Evolutionary conservation across 1,140 invertebrate genomes (phyloP).

Genomic region (Ectropis grisescens): DNA sequence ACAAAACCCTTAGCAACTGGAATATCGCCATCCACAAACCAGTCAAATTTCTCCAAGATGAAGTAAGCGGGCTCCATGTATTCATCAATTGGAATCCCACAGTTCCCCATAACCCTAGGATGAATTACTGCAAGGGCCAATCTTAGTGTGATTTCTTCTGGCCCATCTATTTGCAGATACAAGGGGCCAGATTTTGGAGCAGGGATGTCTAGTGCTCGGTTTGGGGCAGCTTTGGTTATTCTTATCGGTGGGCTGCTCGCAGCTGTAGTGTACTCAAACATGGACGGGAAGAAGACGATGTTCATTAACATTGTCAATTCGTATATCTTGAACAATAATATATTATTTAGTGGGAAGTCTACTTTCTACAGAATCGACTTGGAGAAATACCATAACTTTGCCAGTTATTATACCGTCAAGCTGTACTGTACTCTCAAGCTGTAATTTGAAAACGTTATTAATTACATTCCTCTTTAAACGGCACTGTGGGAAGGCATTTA

Average conservation of each 20-base stretch:
- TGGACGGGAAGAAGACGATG: constrained; percentile 33
- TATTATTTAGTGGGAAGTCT: no score
- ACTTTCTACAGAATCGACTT: no score
- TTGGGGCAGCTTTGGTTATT: constrained; percentile 21
- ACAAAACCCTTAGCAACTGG: constrained; percentile 30
- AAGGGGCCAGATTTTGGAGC: constrained; percentile 39
- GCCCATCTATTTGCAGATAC: constrained; percentile 48
- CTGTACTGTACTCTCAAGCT: no score
- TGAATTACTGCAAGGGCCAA: constrained; percentile 36
- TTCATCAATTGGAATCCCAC: constrained; percentile 26
- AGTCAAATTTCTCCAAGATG: constrained; percentile 43
- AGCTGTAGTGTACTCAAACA: constrained; percentile 33
- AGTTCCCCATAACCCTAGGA: constrained; percentile 38
- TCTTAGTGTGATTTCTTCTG: constrained; percentile 28
- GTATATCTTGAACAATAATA: no score
- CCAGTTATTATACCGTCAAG: no score
- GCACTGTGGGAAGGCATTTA: no score
- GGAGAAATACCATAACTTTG: no score
- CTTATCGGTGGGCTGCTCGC: constrained; percentile 29
- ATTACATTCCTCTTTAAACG: no score
- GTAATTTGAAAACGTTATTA: no score
- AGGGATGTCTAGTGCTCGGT: constrained; percentile 25
- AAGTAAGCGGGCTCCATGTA: constrained; percentile 39
- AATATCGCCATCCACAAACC: constrained; percentile 35
- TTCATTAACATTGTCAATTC: constrained; percentile 15